These are phyloP conservation scores for Percina caprodes DNA, from an alignment of 2,113 vertebrate genomes.

Conservation along the genomic window DNA sequence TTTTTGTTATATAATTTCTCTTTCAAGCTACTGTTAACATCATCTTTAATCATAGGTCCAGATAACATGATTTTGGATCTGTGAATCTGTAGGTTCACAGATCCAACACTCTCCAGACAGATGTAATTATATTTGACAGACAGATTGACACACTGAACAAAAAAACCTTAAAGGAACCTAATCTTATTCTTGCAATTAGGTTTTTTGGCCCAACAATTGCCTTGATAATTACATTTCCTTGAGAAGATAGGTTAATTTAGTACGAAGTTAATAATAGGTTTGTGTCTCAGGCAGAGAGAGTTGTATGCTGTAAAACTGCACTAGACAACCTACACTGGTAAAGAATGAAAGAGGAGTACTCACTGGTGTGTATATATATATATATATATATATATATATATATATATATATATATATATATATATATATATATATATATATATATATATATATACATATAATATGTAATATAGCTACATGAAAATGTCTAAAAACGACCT, in stretches of 20 bases:
- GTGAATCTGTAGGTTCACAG: neutral
- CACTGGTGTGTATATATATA: too few relatives aligned
- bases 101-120: slow-evolving; percentile 14
- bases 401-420: too few relatives aligned
- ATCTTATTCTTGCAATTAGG: slow-evolving; percentile 12
- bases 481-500: too few relatives aligned
- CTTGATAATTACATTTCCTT: slow-evolving; percentile 15
- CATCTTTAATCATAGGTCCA: neutral
- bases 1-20: neutral
- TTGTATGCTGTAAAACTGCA: neutral
- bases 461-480: too few relatives aligned
- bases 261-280: slow-evolving; percentile 14
- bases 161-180: neutral
- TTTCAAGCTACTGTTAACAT: neutral
- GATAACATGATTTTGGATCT: neutral
- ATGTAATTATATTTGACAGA: slow-evolving; percentile 17
- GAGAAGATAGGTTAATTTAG: slow-evolving; percentile 20
- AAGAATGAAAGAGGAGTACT: neutral
- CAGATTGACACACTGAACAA: neutral
- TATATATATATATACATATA: too few relatives aligned
- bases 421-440: too few relatives aligned
- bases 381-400: too few relatives aligned
- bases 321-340: neutral
- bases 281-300: neutral
- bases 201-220: neutral